Base-by-base conservation (phyloP, 1,140 invertebrate species). In the Diprion similis region DNA sequence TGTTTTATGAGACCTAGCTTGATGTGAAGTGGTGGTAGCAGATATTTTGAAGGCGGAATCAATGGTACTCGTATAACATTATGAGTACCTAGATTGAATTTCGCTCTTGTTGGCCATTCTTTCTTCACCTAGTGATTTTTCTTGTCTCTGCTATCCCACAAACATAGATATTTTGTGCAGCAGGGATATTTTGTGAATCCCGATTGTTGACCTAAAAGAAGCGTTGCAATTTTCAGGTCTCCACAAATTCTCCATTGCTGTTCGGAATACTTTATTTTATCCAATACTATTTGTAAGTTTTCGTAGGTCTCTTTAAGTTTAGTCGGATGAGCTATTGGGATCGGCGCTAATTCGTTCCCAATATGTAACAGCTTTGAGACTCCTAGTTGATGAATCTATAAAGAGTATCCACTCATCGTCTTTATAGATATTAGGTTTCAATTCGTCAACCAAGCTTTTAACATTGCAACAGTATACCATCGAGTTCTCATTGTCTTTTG, bases 1-100 rank as follows among this genome's bases (percentile, higher is more conserved):
- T 85, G 81, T 78, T 87, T 86, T 77, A 84, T 85, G 17, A 85
- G 72, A 64, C 78, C 81, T 18, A 85, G 72, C 68, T 83, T 87
- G 15, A 86, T 85, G 71, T 86, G 81, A 19, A 85, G 78, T 71
- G 80, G 78, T 75, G 80, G 79, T 64, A 81, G 76, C 24, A 72
- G 66, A 70, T 75, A 69, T 45, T 74, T 72, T 59, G 59, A 71
- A 64, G 75, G 69, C 10, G 10, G 10, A 72, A 72, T 73, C 8
- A 74, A 65, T 51, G 73, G 15, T 68, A 65, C 46, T 72, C 24
- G 71, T 72, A 66, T 72, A 15, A 72, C 59, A 66, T 72, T 72
- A 46, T 66, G 59, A 72, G 51, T 66, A 37, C 71, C 59, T 8
- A 15, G 1, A 72, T 66, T 46, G 13, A 72, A 72, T 37, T 72